A percentile compares a stretch with the other conserved stretches of the same genome.
These are phyloP conservation scores for Drosophila emarginata DNA, from an alignment of 2,888 invertebrate genomes.

Conservation along the genomic window DNA sequence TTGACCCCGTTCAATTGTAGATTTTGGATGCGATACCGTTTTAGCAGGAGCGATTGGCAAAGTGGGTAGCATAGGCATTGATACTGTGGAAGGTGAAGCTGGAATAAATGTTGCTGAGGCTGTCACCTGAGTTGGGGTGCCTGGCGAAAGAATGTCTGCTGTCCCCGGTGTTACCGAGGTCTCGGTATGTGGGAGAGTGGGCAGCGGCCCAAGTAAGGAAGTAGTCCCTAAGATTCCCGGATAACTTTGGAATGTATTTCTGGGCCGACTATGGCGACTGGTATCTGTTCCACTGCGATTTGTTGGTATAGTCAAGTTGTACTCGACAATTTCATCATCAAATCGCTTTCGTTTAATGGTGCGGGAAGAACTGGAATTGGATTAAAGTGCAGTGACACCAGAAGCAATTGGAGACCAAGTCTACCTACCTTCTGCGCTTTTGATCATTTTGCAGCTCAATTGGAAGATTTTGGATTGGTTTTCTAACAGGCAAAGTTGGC, in stretches of 20 bases:
- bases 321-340: slow-evolving; percentile 98
- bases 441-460: slow-evolving; percentile 80
- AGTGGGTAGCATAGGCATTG: slow-evolving; percentile 32
- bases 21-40: slow-evolving; percentile 39
- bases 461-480: slow-evolving; percentile 64
- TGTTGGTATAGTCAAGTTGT: slow-evolving; percentile 88
- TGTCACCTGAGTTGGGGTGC: slow-evolving; percentile 26
- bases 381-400: not conserved
- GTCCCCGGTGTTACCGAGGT: slow-evolving; percentile 23
- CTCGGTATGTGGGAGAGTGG: slow-evolving; percentile 34
- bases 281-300: slow-evolving; percentile 72
- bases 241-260: slow-evolving; percentile 84
- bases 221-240: slow-evolving; percentile 38
- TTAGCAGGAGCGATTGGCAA: slow-evolving; percentile 11
- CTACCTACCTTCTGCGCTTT: slow-evolving; percentile 80
- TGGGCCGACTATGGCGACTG: slow-evolving; percentile 80
- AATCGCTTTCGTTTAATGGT: slow-evolving; percentile 97
- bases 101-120: slow-evolving; percentile 22
- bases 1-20: slow-evolving; percentile 57
- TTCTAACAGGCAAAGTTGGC: slow-evolving; percentile 34
- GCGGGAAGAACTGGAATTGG: slow-evolving; percentile 89
- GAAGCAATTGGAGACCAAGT: not conserved
- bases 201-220: slow-evolving; percentile 19
- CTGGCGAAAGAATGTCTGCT: slow-evolving; percentile 25
- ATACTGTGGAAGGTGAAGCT: slow-evolving; percentile 37